These are phyloP conservation scores for Latrodectus elegans DNA, from an alignment of 2,888 invertebrate species.

Conservation along the genomic window DNA sequence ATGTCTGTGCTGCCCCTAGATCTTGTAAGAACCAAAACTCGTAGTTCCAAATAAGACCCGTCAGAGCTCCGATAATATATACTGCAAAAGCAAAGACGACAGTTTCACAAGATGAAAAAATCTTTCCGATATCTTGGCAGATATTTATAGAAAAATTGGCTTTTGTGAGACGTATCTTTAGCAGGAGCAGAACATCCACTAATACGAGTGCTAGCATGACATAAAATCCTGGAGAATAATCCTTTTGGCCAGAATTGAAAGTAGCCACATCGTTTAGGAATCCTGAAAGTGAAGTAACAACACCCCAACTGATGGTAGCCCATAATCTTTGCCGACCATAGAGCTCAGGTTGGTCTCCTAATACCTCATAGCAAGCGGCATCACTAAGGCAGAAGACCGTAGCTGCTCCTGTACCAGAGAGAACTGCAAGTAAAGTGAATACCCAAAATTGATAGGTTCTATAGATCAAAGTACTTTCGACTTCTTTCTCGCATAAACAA, in stretches of 20 bases:
- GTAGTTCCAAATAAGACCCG: conserved; percentile 71
- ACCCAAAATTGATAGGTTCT: conserved; percentile 82
- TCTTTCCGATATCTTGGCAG: conserved; percentile 51
- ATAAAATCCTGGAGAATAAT: conserved; percentile 65
- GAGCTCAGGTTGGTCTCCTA: conserved; percentile 84
- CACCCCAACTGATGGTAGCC: conserved; percentile 92
- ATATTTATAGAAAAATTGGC: conserved; percentile 43
- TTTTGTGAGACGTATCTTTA: conserved; percentile 33
- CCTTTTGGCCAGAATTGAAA: neutral
- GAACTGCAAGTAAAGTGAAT: conserved; percentile 83
- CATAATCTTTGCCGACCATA: conserved; percentile 91
- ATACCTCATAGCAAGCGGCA: conserved; percentile 88
- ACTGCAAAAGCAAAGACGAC: conserved; percentile 59
- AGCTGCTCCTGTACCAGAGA: conserved; percentile 89
- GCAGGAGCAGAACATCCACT: conserved; percentile 55
- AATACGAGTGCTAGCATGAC: conserved; percentile 46
- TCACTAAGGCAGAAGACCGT: conserved; percentile 91
- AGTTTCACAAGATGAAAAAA: conserved; percentile 43
- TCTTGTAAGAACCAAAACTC: conserved; percentile 70
- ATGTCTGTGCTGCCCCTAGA: conserved; percentile 54
- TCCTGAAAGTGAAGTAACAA: conserved; percentile 85
- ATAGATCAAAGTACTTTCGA: conserved; percentile 21
- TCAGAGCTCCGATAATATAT: conserved; percentile 69
- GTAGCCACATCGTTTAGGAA: conserved; percentile 81
- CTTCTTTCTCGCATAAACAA: neutral